Evolutionary conservation across 1,140 invertebrate species (phyloP).

Genomic region (Diplogasteroides magnus): DNA sequence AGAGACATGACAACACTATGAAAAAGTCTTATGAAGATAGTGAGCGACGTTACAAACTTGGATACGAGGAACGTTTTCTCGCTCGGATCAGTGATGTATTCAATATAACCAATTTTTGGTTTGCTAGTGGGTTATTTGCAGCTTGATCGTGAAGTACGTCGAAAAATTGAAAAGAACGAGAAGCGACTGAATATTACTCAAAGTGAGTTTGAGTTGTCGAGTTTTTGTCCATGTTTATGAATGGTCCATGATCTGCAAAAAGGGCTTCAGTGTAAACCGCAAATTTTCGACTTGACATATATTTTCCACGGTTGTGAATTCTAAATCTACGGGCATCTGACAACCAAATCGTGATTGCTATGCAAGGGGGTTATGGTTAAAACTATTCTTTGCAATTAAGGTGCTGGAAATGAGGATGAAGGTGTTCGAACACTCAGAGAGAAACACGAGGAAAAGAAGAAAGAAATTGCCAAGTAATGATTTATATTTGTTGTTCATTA

Average conservation of each 20-base stretch:
- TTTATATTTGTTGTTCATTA: neutral
- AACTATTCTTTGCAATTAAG: no score
- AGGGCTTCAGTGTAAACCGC: neutral
- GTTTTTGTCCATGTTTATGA: neutral
- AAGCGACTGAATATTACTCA: slow-evolving; percentile 19
- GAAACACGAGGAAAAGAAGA: neutral
- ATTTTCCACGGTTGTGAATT: no score
- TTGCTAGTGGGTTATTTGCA: neutral
- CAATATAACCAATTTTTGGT: neutral
- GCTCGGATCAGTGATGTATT: neutral
- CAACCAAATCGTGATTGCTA: no score
- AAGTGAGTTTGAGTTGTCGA: slow-evolving; percentile 5
- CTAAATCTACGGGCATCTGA: no score
- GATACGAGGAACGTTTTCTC: slow-evolving; percentile 27
- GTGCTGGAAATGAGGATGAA: no score
- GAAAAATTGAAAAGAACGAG: slow-evolving; percentile 28
- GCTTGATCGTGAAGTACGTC: slow-evolving; percentile 18
- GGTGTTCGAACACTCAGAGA: no score
- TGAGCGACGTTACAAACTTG: slow-evolving; percentile 4
- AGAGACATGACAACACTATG: slow-evolving; percentile 24
- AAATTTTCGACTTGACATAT: no score
- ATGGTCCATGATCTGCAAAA: neutral
- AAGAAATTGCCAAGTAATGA: slow-evolving; percentile 2
- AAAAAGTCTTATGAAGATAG: slow-evolving; percentile 12
- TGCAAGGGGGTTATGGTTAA: no score